phyloP scores from a whole-genome alignment of 1,140 invertebrate species.

The Hycleus cichorii region DNA sequence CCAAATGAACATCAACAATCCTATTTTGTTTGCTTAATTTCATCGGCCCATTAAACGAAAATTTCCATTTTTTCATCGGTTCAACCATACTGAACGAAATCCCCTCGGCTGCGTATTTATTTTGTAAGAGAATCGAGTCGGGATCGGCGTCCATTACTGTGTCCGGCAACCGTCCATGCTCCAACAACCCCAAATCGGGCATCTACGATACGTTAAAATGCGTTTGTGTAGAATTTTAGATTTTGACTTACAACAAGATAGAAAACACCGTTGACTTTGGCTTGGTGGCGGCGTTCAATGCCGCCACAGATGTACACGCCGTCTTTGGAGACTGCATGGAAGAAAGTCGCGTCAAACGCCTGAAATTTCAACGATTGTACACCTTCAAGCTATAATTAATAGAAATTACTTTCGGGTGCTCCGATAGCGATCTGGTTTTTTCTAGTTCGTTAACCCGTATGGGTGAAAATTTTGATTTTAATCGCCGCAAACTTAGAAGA shows the following conservation, averaged over 20 bases:
- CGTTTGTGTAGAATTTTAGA: too few species aligned
- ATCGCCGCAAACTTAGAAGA: slow-evolving; percentile 49
- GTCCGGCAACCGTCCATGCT: slow-evolving; percentile 57
- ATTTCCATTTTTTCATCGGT: slow-evolving; percentile 60
- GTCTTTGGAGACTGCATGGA: slow-evolving; percentile 46
- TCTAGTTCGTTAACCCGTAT: slow-evolving; percentile 47
- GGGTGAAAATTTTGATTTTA: slow-evolving; percentile 44
- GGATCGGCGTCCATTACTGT: slow-evolving; percentile 51
- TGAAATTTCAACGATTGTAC: slow-evolving; percentile 32
- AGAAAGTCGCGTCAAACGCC: slow-evolving; percentile 58
- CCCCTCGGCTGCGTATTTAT: slow-evolving; percentile 56
- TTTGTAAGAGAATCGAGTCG: slow-evolving; percentile 33
- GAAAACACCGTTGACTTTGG: slow-evolving; percentile 50
- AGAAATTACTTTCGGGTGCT: slow-evolving; percentile 47
- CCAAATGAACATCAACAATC: slow-evolving; percentile 45
- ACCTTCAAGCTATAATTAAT: background rate
- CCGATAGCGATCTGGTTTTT: slow-evolving; percentile 49
- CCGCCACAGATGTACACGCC: slow-evolving; percentile 48
- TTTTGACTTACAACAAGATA: slow-evolving; percentile 43
- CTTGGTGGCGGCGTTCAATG: slow-evolving; percentile 47
- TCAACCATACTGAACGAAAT: slow-evolving; percentile 51
- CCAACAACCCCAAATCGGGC: slow-evolving; percentile 57
- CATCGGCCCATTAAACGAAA: slow-evolving; percentile 56
- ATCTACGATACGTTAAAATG: too few species aligned
- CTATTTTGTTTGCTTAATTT: slow-evolving; percentile 46